These are phyloP conservation scores for Burhinus bistriatus DNA, from an alignment of 2,113 vertebrate species.

Conservation along the genomic window DNA sequence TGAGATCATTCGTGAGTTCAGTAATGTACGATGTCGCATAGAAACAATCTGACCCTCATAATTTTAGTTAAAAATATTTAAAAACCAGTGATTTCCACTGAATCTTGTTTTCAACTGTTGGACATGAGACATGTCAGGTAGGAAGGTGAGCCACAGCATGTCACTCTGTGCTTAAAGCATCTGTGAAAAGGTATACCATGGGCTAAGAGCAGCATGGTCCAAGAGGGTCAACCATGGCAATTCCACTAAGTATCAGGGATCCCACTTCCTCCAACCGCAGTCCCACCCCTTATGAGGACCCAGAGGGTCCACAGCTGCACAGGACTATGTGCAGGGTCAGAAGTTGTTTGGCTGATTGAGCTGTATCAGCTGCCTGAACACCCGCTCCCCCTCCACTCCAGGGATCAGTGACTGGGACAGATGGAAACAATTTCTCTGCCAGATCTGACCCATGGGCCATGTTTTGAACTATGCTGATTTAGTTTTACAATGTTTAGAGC, in stretches of 20 bases:
- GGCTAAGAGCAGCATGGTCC: not conserved
- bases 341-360: not conserved
- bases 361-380: slow-evolving; percentile 9
- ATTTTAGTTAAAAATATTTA: not conserved
- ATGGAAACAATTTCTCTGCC: slow-evolving; percentile 9
- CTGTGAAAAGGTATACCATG: not conserved
- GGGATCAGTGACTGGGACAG: not conserved
- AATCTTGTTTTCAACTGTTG: not conserved
- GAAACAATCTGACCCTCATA: not conserved
- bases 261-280: not conserved
- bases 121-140: not conserved
- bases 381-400: not conserved
- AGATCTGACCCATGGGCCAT: slow-evolving; percentile 11
- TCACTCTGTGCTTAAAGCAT: not conserved
- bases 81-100: not conserved
- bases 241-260: not conserved
- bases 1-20: not conserved
- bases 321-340: not conserved
- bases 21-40: rapidly evolving
- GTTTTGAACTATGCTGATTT: not conserved
- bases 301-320: slow-evolving; percentile 30
- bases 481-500: not conserved
- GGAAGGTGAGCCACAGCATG: not conserved
- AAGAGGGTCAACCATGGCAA: not conserved
- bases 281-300: not conserved